Evolutionary conservation across 2,888 invertebrate genomes (phyloP), one percentile per base, ranked within the genome.

Genomic region (Rotaria socialis): DNA sequence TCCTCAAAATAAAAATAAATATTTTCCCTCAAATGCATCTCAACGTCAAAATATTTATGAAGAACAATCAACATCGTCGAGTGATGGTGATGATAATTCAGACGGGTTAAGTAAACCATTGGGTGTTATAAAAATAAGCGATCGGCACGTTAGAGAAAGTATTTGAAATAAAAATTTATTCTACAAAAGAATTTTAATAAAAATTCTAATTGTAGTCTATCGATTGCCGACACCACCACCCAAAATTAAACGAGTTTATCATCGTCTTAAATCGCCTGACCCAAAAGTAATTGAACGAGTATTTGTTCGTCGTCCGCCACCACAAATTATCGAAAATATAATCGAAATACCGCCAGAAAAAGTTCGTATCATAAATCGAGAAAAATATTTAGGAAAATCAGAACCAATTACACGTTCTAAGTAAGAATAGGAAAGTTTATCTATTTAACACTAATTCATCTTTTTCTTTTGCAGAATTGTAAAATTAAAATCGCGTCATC

Each of bases 161-260:
- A 80, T 43, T 35, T 19, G 6, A 27, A 67, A 67, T 35, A 67
- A 19, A 67, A 67, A 67, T 16, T 35, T 67, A 67, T 35, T 27
- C 14, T 35, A 67, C 6, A 14, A 35, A 19, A 67, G 27, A 60
- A 35, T 11, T 52, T 52, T 52, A 16, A 14, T 16, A 16, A 52
- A 47, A 41, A 22, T 10, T 43, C 7, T 75, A 22, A 22, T 47
- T 47, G 8, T 22, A 80, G 80, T 80, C 11, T 80, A 80, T 43
- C 80, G 80, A 14, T 24, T 80, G 11, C 80, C 80, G n/a, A 80
- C 80, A n/a, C 80, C 80, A 47, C 80, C 80, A 47, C 80, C 80
- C 8, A 80, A 47, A 8, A 7, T 80, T 47, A 80, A 47, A 80
- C 80, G 80, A 16, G 47, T 80, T 41, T 47, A 47, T 47, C 80